These are phyloP conservation scores for Trichogramma dendrolimi DNA, from an alignment of 2,888 invertebrate genomes.

Conservation along the genomic window DNA sequence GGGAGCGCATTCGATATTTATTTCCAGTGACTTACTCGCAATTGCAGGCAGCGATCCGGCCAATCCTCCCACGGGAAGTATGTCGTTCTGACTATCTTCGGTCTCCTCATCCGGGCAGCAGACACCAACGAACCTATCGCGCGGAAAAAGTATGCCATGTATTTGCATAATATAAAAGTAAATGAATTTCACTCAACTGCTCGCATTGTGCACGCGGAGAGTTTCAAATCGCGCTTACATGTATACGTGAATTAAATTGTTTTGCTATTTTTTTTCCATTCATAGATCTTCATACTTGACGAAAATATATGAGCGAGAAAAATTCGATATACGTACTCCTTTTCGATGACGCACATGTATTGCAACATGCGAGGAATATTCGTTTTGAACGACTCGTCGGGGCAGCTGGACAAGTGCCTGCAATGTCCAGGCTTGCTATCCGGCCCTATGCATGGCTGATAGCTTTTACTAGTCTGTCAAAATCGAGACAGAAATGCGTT, in stretches of 20 bases:
- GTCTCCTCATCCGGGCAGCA: conserved; percentile 65
- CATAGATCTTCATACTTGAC: too few relatives aligned
- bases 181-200: too few relatives aligned
- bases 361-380: conserved; percentile 62
- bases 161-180: neutral
- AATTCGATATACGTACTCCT: conserved; percentile 54
- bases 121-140: conserved; percentile 62
- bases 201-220: too few relatives aligned
- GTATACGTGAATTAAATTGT: too few relatives aligned
- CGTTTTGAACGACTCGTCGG: conserved; percentile 59
- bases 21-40: conserved; percentile 32
- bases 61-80: conserved; percentile 24
- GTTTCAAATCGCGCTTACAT: too few relatives aligned
- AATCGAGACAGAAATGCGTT: neutral
- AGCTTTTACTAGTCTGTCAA: conserved; percentile 58
- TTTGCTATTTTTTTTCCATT: too few relatives aligned
- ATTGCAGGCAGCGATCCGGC: conserved; percentile 37
- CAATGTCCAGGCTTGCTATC: conserved; percentile 65
- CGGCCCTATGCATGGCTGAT: conserved; percentile 59
- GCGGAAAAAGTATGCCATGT: conserved; percentile 9
- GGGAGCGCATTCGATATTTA: neutral
- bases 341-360: conserved; percentile 68
- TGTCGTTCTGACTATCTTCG: conserved; percentile 28
- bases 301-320: neutral
- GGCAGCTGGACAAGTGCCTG: conserved; percentile 60